Base-by-base conservation (phyloP, 1,140 invertebrate species). In the Trigoniulus corallinus region DNA sequence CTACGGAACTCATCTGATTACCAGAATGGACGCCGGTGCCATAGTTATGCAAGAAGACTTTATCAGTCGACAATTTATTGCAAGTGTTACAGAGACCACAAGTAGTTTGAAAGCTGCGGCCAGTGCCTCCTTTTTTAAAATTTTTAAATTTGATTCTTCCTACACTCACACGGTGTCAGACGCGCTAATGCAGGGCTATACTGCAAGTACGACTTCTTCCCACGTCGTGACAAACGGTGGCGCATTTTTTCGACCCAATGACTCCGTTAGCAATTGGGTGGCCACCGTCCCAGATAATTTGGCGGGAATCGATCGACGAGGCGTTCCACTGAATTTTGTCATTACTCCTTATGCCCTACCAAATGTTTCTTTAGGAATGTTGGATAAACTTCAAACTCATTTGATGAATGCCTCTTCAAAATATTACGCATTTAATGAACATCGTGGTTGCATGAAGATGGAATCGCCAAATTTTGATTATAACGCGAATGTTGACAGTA, bases 1-100 rank as follows among this genome's bases (percentile, higher is more conserved):
- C 41, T 62, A 58, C 44, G 61, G 61, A 13, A 62, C 61, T 3
- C 61, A 62, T 51, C 49, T 59, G 22, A 46, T 57, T n/a, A 58
- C 54, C n/a, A 50, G 53, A 25, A 48, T 56, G 10, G 57, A 61
- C 41, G 59, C 58, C 1, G 61, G 61, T 3, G 61, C 59, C 7
- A 55, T 55, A 3, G 42, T 62, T 3, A 49, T n/a, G 2, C 18
- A 50, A 50, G 39, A 47, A 47, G 45, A 47, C 20, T 47, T 25
- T 20, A 25, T 47, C 10, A 23, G 4, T 23, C 15, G 7, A 12
- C 22, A 27, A 25, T 47, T 47, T 25, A 25, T 47, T 10, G 10
- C 7, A 20, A 12, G 26, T 47, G 26, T 24, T 25, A 10, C 10
- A 3, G 12, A 4, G 3, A 4, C 4, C 4, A 47, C 12, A 20